Base-by-base conservation (phyloP, 2,797 vertebrate genomes). In the Botia kubotai region DNA sequence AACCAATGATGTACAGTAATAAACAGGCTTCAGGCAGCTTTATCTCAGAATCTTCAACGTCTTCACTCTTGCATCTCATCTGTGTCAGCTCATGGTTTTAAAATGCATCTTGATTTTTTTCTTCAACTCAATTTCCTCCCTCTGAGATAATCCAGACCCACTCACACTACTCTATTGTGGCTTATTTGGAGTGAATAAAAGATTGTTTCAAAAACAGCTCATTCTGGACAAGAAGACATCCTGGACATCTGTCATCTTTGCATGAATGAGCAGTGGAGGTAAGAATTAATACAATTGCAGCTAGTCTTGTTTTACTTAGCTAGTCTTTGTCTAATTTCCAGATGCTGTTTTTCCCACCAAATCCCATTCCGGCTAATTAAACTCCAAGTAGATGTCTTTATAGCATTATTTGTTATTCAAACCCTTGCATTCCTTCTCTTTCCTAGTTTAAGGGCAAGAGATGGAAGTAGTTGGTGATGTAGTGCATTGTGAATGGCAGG, bases 91-190 rank as follows among this genome's bases (percentile, higher is more conserved):
- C 6, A 17, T 72, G 57, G 3, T 33, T 33, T 33, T 33, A 33
- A 33, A 26, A 33, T 33, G 2, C 33, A 33, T 33, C 33, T 33
- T 33, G 33, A 33, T 33, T 33, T 33, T 33, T 67, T 69, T 23
- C 10, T 23, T 81, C 72, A 76, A 83, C 57, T 81, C 62, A n/a
- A 74, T 79, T 81, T 84, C 72, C 66, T 77, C 11, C 36, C 58
- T 72, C 36, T 86, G 66, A 86, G 66, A 63, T 36, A 17, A 62
- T 72, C 57, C 67, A 82, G 63, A 79, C 50, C 58, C 72, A 57
- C 46, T 29, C 55, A 33, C 33, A 33, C 33, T 33, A 33, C 33
- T 33, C 33, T 33, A 5, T 33, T 33, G 33, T 33, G 43, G 39
- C 36, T 75, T 46, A n/a, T 33, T 39, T 65, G 8, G 11, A 19